Conservation (phyloP, 2,797 vertebrate species). For the Caiman crocodilus region DNA sequence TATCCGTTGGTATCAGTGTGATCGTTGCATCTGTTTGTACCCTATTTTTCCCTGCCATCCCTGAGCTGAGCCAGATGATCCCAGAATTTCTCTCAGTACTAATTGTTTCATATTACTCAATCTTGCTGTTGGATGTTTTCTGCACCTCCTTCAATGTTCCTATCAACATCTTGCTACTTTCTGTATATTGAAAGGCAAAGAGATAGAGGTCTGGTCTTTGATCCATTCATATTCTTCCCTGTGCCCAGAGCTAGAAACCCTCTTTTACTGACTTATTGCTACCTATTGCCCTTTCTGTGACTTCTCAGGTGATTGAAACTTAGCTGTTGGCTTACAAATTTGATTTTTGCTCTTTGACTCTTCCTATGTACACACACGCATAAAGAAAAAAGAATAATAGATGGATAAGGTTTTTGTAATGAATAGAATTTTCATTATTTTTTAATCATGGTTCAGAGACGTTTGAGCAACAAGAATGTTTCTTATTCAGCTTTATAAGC, state of each 20-base stretch:
- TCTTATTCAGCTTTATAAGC: not conserved
- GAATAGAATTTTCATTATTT: not conserved
- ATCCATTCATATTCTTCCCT: not conserved
- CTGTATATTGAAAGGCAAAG: not conserved
- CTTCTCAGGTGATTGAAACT: not conserved
- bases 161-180: not conserved
- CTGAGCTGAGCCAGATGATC: no score
- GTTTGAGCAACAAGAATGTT: no score
- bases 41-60: no score
- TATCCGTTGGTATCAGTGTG: no score
- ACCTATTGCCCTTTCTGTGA: not conserved
- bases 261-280: not conserved
- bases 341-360: not conserved
- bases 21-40: no score
- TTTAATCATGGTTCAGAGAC: not conserved
- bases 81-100: no score
- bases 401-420: not conserved
- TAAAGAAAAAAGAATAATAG: not conserved
- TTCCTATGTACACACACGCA: not conserved
- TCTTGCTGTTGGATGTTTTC: no score
- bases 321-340: not conserved
- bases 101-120: no score
- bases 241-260: not conserved
- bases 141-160: no score
- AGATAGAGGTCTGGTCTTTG: not conserved